Base-by-base conservation (phyloP, 2,797 vertebrate species). In the Cryptoblepharus egeriae region DNA sequence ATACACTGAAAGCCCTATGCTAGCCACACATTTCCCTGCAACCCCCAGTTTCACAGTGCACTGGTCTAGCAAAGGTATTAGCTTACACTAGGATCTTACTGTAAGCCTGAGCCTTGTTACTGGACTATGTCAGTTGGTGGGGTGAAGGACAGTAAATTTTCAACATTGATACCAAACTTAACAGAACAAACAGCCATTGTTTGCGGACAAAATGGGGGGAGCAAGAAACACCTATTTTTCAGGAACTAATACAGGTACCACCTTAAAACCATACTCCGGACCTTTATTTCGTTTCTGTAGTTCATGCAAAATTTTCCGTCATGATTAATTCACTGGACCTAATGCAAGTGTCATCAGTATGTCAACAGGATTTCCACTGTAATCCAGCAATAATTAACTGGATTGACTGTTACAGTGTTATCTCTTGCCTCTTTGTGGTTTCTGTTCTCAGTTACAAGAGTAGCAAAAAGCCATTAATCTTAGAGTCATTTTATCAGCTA, bases 331-430 rank as follows among this genome's bases (percentile, higher is more conserved):
- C 87, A 78, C 85, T 57, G 79, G 80, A 89, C 86, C 88, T 55
- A 67, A 37, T 26, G 8, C 63, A 81, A 88, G 64, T 61, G 60
- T 80, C 70, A 30, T 73, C 67, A 81, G 45, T 58, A 81, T 78
- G 87, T 90, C 81, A 69, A 60, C 58, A 42, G 85, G 63, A 85
- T 89, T 90, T 88, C 77, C 87, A 0, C 45, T 58, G 42, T 90
- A 91, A 93, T 88, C 81, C 80, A 88, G 55, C 63, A 79, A 90
- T 90, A 88, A 86, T 77, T 76, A 90, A 84, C 39, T 64, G 67
- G 63, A 85, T 79, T 42, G 7, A 57, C 35, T 77, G 64, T 68
- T 89, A 83, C 85, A 87, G 81, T 58, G 79, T 26, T 63, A 77
- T 79, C 71, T 71, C 78, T 52, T 63, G 28, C 6, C 72, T 82